Evolutionary conservation across 2,797 vertebrate genomes (phyloP).

Genomic region (Channallabes apus): DNA sequence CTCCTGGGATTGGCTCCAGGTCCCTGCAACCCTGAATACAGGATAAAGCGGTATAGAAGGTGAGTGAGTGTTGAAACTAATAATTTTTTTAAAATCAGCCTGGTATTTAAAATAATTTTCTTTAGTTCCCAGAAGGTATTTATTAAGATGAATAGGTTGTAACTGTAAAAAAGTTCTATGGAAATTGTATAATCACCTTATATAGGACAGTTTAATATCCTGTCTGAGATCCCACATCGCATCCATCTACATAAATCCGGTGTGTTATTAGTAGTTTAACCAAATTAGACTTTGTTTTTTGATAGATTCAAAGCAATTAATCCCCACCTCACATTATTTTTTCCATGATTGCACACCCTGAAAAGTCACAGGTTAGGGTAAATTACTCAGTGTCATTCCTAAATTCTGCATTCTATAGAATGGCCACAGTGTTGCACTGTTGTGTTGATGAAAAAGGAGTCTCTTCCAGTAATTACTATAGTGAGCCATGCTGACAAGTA

Average conservation of each 20-base stretch:
- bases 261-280: background rate
- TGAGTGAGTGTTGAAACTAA: too few relatives aligned
- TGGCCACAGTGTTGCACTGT: constrained; percentile 37
- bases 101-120: background rate
- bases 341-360: background rate
- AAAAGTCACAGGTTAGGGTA: background rate
- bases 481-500: background rate
- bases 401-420: background rate
- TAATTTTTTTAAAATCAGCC: background rate
- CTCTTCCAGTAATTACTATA: background rate
- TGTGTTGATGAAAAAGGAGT: background rate
- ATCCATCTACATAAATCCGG: background rate
- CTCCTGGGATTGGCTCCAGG: too few relatives aligned
- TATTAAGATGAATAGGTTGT: background rate
- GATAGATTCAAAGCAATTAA: background rate
- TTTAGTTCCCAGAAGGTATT: background rate
- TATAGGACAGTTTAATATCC: constrained; percentile 1
- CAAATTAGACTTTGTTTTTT: background rate
- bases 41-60: too few relatives aligned
- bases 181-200: background rate
- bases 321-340: background rate
- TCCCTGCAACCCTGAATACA: too few relatives aligned
- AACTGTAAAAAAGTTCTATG: background rate
- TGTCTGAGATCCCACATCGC: background rate
- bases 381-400: background rate